Evolutionary conservation across 2,888 invertebrate genomes (phyloP).

Genomic region (Drosophila mimica): DNA sequence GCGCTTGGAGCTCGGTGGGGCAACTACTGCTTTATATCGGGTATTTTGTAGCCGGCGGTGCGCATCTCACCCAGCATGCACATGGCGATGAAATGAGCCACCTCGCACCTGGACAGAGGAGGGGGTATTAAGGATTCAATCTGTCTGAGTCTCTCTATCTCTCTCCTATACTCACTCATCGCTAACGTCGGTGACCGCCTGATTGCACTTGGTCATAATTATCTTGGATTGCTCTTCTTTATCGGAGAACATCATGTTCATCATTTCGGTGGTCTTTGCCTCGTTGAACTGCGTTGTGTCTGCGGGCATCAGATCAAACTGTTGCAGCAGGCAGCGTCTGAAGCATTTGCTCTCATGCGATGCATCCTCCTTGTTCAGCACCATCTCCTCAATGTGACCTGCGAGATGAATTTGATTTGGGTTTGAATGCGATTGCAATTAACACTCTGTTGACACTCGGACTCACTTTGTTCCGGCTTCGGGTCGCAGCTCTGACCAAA

Average conservation of each 20-base stretch:
- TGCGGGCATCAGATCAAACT: conserved; percentile 75
- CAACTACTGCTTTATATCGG: conserved; percentile 62
- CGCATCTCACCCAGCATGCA: conserved; percentile 72
- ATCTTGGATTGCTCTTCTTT: conserved; percentile 39
- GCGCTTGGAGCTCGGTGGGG: neutral
- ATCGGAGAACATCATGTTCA: conserved; percentile 68
- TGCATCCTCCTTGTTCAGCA: conserved; percentile 67
- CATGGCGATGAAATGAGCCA: conserved; percentile 71
- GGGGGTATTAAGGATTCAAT: neutral
- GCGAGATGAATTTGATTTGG: neutral
- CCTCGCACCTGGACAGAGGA: conserved; percentile 63
- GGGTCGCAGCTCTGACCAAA: conserved; percentile 62
- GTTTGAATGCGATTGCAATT: neutral
- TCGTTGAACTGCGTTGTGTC: conserved; percentile 41
- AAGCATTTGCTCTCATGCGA: conserved; percentile 80
- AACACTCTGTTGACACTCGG: neutral
- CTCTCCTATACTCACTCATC: conserved; percentile 70
- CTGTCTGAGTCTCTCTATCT: neutral
- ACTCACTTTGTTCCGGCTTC: conserved; percentile 59
- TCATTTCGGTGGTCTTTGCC: conserved; percentile 59
- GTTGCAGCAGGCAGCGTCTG: conserved; percentile 79
- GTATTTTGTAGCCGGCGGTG: conserved; percentile 56
- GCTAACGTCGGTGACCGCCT: conserved; percentile 19
- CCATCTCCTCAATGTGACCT: conserved; percentile 72
- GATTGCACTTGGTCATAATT: conserved; percentile 64